Base-by-base conservation (phyloP, 1,140 invertebrate species). In the Drosophila paulistorum region DNA sequence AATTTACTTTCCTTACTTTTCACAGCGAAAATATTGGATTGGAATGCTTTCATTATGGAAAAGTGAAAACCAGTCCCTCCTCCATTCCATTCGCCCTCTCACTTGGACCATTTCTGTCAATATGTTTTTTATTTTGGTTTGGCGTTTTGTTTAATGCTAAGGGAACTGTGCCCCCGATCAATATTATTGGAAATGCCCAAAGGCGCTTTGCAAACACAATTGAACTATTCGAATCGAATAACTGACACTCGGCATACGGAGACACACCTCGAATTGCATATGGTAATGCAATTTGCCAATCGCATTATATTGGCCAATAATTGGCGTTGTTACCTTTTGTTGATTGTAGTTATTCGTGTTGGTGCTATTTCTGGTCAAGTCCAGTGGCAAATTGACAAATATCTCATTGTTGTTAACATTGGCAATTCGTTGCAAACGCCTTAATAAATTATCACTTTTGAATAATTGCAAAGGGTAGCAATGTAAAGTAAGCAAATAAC, bases 321-420 rank as follows among this genome's bases (percentile, higher is more conserved):
- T 77, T 76, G 74, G 51, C 66, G 72, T 60, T 60, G 75, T 66
- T 20, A 37, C 17, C 45, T 17, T 17, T 26, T n/a, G 30, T 30
- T 30, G 30, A 30, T 30, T 30, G 30, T 7, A 30, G 6, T 6
- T 7, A 30, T 39, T 35, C 37, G 45, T 71, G 75, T 64, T 63
- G 68, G 20, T 65, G 51, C 30, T 71, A 72, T 64, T 63, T 65
- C 42, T 65, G 58, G 30, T 57, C 41, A 64, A 59, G 33, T 62
- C 48, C 84, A 62, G 82, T 86, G 82, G 82, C 83, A 86, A 86
- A 77, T 83, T 86, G 82, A 86, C 82, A 86, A 86, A 86, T 86
- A 83, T 86, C 87, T 87, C 74, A 86, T 86, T 86, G 84, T 83
- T 86, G 73, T 65, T 81, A 83, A 74, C 65, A 68, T 61, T 69